phyloP scores from a whole-genome alignment of 2,113 vertebrate species.

The Seriola quinqueradiata region DNA sequence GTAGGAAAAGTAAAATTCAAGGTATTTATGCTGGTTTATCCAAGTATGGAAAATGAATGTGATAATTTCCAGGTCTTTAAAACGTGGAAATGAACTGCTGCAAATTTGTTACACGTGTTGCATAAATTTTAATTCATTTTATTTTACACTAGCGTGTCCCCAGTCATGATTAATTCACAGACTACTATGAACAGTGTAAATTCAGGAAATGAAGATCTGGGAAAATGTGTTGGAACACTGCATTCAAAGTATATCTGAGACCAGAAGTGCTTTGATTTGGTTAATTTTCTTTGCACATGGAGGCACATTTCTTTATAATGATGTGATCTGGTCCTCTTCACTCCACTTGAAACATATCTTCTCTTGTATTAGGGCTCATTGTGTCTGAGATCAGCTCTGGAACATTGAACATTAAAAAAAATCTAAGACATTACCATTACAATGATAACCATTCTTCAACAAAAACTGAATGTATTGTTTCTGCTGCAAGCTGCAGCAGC shows the following conservation, averaged over 20 bases:
- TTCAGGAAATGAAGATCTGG: not conserved
- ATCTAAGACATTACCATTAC: not conserved
- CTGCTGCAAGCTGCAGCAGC: constrained; percentile 1
- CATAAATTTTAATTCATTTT: not conserved
- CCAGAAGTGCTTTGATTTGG: not conserved
- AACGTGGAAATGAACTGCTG: not conserved
- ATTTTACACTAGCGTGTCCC: not conserved
- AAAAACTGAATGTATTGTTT: not conserved
- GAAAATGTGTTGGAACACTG: not conserved
- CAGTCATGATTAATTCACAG: not conserved
- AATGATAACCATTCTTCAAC: constrained; percentile 10
- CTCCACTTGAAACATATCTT: not conserved
- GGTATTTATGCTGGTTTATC: not conserved
- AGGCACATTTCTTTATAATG: not conserved
- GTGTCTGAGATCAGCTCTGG: constrained; percentile 14
- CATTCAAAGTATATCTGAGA: constrained; percentile 8
- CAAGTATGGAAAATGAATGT: not conserved
- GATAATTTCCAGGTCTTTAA: not conserved
- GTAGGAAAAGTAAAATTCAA: not conserved
- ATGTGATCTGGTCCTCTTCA: constrained; percentile 13
- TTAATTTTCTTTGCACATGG: not conserved
- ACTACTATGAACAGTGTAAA: not conserved
- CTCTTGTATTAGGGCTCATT: not conserved
- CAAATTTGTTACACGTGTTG: not conserved
- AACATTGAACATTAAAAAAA: constrained; percentile 33